phyloP scores from a whole-genome alignment of 2,888 invertebrate species.

The Protodeltote pygarga region DNA sequence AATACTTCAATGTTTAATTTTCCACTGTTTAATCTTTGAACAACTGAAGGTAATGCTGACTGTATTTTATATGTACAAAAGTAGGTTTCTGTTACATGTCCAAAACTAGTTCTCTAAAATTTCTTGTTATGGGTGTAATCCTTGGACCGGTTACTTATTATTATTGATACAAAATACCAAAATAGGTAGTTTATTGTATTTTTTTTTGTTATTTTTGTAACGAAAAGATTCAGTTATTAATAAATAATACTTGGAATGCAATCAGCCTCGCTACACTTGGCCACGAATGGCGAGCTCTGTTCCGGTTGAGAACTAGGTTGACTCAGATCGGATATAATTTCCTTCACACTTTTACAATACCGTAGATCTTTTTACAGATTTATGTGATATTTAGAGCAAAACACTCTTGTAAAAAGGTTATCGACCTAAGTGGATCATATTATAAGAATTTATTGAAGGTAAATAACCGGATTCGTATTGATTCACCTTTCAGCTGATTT shows the following conservation, averaged over 20 bases:
- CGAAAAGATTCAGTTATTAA: neutral
- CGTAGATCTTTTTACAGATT: neutral
- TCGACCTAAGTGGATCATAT: no score
- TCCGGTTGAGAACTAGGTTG: slow-evolving; percentile 15
- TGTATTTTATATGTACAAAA: slow-evolving; percentile 1
- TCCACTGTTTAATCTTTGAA: slow-evolving; percentile 3
- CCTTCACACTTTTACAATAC: slow-evolving; percentile 9
- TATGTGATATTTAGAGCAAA: no score
- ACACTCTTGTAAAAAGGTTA: no score
- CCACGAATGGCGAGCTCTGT: neutral
- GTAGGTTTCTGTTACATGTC: no score
- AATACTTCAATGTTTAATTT: slow-evolving; percentile 38
- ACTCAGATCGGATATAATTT: slow-evolving; percentile 18
- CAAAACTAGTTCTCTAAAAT: neutral
- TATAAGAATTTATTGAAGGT: no score
- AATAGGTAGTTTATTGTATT: neutral
- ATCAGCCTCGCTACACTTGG: slow-evolving; percentile 1
- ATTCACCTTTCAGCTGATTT: no score
- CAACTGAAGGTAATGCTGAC: neutral
- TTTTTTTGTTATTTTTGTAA: neutral
- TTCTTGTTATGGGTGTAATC: neutral
- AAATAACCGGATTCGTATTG: no score
- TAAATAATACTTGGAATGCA: neutral
- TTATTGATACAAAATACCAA: neutral
- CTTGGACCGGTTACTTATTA: slow-evolving; percentile 2